These are phyloP conservation scores for Agrochola litura DNA, from an alignment of 2,888 invertebrate genomes.

Conservation along the genomic window DNA sequence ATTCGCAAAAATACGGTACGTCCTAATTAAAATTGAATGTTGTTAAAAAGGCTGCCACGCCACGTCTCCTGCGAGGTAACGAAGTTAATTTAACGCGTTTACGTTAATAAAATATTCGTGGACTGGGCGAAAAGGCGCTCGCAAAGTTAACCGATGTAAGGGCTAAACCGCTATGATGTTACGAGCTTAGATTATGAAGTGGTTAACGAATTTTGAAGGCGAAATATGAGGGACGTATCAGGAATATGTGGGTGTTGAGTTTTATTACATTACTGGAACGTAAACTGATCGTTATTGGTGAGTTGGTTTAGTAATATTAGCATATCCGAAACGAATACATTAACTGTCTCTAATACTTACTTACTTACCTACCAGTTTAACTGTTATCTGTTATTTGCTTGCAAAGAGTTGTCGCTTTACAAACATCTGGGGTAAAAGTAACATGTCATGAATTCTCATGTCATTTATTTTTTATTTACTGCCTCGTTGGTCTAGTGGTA, in stretches of 20 bases:
- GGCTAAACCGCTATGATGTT: conserved; percentile 71
- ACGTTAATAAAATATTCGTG: conserved; percentile 82
- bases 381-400: background rate
- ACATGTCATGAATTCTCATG: background rate
- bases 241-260: conserved; percentile 24
- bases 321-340: background rate
- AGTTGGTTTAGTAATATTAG: background rate
- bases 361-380: background rate
- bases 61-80: conserved; percentile 72
- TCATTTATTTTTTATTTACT: background rate
- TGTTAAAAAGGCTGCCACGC: conserved; percentile 72
- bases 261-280: conserved; percentile 21
- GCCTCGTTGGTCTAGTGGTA: no score
- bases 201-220: conserved; percentile 64
- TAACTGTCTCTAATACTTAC: background rate
- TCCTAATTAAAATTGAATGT: conserved; percentile 74
- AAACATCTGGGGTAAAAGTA: background rate
- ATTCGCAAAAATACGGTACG: conserved; percentile 56
- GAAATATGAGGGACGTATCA: conserved; percentile 47
- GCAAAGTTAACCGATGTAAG: conserved; percentile 67
- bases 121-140: conserved; percentile 72
- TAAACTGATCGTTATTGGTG: background rate
- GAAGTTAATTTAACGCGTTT: conserved; percentile 79
- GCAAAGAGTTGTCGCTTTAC: background rate
- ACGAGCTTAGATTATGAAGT: conserved; percentile 69